Evolutionary conservation across 2,888 invertebrate species (phyloP), one percentile per base, ranked within the genome.

Genomic region (Embidobia sp.): DNA sequence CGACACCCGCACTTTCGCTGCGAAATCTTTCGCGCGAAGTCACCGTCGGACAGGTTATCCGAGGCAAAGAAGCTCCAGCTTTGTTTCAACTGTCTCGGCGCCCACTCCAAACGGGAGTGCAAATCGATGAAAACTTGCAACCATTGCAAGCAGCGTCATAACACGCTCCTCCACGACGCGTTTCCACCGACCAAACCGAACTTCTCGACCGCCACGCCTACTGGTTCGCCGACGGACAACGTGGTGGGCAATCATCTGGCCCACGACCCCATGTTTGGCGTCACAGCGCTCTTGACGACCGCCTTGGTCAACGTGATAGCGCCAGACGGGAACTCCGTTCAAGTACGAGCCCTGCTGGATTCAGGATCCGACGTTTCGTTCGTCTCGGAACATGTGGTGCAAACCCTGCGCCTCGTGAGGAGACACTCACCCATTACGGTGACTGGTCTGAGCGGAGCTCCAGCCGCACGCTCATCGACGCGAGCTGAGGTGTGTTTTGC

Each of bases 51-150:
- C 4, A 11, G 59, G 2, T 10, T 40, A 3, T 18, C 26, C 1
- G 26, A 37, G 6, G 59, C 19, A 0, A 3, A 8, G 7, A 22
- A 15, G 1, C n/a, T 11, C 15, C 27, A 29, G 0, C 11, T 49
- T 0, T 63, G 63, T 11, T 37, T 40, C 18, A 63, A 63, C 18
- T 63, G 63, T 13, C 31, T 63, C 0, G 63, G 63, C 10, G n/a
- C 40, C 0, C 48, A 63, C 10, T 1, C 18, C 0, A 16, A 10
- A 2, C 4, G 5, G 7, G 1, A 1, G 1, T 57, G 57, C 13
- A 27, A 31, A 31, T 57, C 44, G 6, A 29, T 10, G 6, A 11
- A 1, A 4, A 57, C 27, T 0, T 44, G 44, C 11, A 18, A 18
- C 4, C 1, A 3, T 16, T 57, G 57, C 27, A 29, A 18, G 8